phyloP scores from a whole-genome alignment of 2,888 invertebrate species.

The Apeira syringaria region DNA sequence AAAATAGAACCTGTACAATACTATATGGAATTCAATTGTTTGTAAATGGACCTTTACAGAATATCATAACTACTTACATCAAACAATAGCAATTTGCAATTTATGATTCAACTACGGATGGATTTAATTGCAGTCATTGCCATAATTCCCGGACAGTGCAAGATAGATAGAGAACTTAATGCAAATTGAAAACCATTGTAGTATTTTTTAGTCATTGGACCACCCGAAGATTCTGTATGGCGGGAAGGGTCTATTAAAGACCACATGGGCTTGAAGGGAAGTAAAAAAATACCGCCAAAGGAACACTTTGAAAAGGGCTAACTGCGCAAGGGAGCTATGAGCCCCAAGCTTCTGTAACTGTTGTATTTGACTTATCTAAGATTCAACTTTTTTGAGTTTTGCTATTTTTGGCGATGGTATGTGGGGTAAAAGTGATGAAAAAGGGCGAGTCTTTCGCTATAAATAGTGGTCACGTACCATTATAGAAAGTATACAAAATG shows the following conservation, averaged over 20 bases:
- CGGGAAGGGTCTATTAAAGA: not conserved
- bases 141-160: conserved; percentile 18
- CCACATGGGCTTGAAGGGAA: not conserved
- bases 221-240: conserved; percentile 9
- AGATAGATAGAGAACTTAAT: conserved; percentile 9
- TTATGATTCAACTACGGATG: conserved; percentile 2
- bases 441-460: too few relatives aligned
- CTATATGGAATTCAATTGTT: not conserved
- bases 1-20: not conserved
- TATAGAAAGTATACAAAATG: too few relatives aligned
- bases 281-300: conserved; percentile 17
- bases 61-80: conserved; percentile 7
- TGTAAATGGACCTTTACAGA: conserved; percentile 1
- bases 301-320: not conserved
- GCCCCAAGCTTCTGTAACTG: too few relatives aligned
- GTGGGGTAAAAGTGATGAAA: too few relatives aligned
- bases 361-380: too few relatives aligned
- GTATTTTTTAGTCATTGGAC: conserved; percentile 4
- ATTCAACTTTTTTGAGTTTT: too few relatives aligned
- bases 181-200: conserved; percentile 11
- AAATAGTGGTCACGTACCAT: too few relatives aligned
- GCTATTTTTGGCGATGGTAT: too few relatives aligned
- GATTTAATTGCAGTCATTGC: conserved; percentile 17
- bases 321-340: too few relatives aligned
- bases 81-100: conserved; percentile 17